These are phyloP conservation scores for Brachyalestes nurse DNA, from an alignment of 2,797 vertebrate species.

Conservation along the genomic window DNA sequence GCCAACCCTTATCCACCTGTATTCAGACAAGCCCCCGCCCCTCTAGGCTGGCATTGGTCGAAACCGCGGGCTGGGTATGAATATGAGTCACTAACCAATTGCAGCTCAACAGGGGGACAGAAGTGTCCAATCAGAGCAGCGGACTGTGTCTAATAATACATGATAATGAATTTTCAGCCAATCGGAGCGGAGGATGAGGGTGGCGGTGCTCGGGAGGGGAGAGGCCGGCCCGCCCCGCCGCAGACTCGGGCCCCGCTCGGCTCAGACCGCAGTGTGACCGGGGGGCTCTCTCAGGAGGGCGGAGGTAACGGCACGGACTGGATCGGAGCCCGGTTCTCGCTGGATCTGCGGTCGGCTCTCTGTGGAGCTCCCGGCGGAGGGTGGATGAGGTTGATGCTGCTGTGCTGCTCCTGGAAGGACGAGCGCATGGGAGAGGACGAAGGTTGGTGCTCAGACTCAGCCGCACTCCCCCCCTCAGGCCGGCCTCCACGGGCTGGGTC, in stretches of 20 bases:
- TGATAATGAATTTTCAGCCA: neutral
- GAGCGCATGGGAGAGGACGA: constrained; percentile 98
- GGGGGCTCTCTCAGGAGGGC: constrained; percentile 49
- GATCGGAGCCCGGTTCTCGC: neutral
- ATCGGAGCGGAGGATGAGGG: neutral
- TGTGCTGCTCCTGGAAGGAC: constrained; percentile 97
- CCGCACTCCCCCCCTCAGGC: too few species aligned
- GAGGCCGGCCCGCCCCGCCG: neutral
- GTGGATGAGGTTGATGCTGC: constrained; percentile 97
- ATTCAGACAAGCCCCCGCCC: neutral
- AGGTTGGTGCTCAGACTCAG: constrained; percentile 76
- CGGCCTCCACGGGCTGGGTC: too few species aligned
- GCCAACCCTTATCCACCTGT: constrained; percentile 48
- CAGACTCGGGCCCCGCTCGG: constrained; percentile 62
- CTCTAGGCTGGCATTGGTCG: neutral
- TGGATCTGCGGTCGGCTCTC: constrained; percentile 64
- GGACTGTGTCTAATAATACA: neutral
- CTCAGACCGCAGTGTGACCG: constrained; percentile 63
- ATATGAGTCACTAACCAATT: neutral
- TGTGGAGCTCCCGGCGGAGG: constrained; percentile 70
- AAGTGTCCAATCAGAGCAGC: neutral
- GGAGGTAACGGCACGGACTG: constrained; percentile 43
- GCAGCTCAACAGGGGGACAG: neutral
- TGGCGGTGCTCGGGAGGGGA: too few species aligned
- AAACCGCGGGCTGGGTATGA: neutral